Percentiles rank a stretch among this genome's conserved stretches.
These are phyloP conservation scores for Chironomus tepperi DNA, from an alignment of 1,140 invertebrate species.

Conservation along the genomic window DNA sequence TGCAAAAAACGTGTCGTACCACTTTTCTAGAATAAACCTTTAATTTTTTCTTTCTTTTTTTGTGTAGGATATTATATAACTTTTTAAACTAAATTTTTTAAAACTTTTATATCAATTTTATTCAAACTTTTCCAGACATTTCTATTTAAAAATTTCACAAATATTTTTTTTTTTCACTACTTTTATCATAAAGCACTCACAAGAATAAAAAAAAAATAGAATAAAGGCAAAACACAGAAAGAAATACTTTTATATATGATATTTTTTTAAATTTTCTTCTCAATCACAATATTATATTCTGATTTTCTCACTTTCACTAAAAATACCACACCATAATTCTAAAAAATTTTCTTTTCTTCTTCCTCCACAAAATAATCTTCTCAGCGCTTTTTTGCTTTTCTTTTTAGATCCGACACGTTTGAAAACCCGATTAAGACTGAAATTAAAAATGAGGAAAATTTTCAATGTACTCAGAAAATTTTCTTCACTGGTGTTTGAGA, in stretches of 20 bases:
- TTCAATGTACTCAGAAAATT: too few relatives aligned
- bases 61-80: neutral
- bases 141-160: too few relatives aligned
- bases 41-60: neutral
- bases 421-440: slow-evolving; percentile 12
- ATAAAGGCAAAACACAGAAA: too few relatives aligned
- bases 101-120: too few relatives aligned
- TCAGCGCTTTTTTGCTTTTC: neutral
- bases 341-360: neutral
- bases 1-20: neutral
- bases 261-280: neutral
- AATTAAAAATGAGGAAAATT: neutral
- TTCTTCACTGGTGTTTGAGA: too few relatives aligned
- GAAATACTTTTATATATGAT: neutral
- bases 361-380: slow-evolving; percentile 1
- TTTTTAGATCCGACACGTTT: neutral
- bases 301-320: neutral
- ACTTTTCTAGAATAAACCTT: neutral
- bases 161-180: too few relatives aligned
- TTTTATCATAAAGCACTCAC: too few relatives aligned
- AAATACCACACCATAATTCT: neutral
- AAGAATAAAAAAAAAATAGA: too few relatives aligned
- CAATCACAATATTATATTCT: neutral
- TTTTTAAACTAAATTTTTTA: neutral
- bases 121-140: too few relatives aligned